Conservation (phyloP, 2,113 vertebrate species). For the Oenanthe melanoleuca region DNA sequence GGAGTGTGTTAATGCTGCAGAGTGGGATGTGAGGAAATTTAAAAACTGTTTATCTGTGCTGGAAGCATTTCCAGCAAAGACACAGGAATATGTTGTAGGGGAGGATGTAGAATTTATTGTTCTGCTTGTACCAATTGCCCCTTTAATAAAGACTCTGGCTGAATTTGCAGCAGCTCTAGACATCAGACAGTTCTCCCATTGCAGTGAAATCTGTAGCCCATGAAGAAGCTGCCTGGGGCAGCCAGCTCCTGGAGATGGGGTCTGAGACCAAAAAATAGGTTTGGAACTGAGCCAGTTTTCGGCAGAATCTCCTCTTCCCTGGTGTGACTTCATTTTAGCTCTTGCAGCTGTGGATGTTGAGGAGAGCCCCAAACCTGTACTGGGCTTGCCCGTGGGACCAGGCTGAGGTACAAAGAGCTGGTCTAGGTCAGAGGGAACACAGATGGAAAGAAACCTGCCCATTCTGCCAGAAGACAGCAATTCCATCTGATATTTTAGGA, state of each 20-base stretch:
- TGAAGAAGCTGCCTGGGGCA: neutral
- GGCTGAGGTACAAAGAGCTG: neutral
- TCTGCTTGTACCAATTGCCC: neutral
- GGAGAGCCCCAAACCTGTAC: neutral
- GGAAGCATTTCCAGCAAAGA: neutral
- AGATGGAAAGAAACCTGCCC: neutral
- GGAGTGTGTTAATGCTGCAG: neutral
- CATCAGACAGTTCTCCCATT: neutral
- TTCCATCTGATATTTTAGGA: neutral
- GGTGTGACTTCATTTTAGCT: neutral
- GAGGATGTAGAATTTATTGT: neutral
- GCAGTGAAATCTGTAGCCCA: neutral
- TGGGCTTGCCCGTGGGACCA: neutral
- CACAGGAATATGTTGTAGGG: neutral
- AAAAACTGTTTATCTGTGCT: neutral
- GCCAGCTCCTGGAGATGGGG: neutral
- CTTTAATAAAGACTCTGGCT: neutral
- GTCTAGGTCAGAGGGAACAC: neutral
- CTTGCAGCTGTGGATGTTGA: neutral
- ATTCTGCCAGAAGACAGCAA: neutral
- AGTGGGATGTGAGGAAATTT: neutral
- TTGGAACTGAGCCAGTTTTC: neutral
- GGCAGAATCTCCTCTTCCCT: neutral
- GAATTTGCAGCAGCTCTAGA: neutral
- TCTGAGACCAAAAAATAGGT: neutral